These are phyloP conservation scores for Aporrectodea caliginosa DNA, from an alignment of 1,140 invertebrate genomes.

Conservation along the genomic window DNA sequence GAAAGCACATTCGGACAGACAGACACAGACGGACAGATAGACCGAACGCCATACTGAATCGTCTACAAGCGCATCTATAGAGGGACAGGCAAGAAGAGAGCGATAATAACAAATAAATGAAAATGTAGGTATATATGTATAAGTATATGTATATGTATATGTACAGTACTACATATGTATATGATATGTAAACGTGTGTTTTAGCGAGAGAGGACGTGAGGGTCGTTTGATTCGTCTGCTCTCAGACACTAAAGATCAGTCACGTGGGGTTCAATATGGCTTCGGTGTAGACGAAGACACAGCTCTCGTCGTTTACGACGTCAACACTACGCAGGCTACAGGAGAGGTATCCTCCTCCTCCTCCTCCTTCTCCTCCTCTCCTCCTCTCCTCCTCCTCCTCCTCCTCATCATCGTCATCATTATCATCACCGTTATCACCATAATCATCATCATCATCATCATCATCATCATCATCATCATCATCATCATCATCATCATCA, in stretches of 20 bases:
- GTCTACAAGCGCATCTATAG: too few species aligned
- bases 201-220: constrained; percentile 45
- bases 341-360: constrained; percentile 34
- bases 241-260: constrained; percentile 34
- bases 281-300: constrained; percentile 42
- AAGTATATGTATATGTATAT: too few species aligned
- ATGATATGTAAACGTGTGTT: not conserved
- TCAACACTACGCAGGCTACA: constrained; percentile 25
- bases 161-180: too few species aligned
- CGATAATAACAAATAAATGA: too few species aligned
- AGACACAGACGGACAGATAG: too few species aligned
- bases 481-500: constrained; percentile 2
- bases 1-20: too few species aligned
- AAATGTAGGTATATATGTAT: too few species aligned
- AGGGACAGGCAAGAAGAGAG: too few species aligned
- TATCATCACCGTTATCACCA: not conserved
- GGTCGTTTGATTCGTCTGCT: constrained; percentile 40
- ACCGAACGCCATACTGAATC: too few species aligned
- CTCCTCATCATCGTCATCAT: not conserved
- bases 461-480: constrained; percentile 3
- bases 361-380: not conserved
- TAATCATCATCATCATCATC: not conserved
- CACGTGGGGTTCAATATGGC: constrained; percentile 28
- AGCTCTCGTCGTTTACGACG: constrained; percentile 38
- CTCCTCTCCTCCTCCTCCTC: not conserved